Evolutionary conservation across 2,113 vertebrate genomes (phyloP).

Genomic region (Brienomyrus longianalis): DNA sequence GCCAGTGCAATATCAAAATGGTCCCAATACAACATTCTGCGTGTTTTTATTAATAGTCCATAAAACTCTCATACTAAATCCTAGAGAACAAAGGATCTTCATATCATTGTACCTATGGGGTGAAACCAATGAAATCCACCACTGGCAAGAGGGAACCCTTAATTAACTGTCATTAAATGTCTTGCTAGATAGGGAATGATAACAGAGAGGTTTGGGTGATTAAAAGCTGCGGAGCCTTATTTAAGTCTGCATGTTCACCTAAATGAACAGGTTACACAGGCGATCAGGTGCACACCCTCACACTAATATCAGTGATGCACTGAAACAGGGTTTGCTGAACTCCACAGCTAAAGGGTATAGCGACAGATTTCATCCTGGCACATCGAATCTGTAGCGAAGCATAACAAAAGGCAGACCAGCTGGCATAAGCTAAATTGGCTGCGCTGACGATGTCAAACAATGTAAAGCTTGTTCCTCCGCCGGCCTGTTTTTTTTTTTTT

Average conservation of each 20-base stretch:
- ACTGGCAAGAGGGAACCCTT: not conserved
- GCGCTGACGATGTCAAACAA: not conserved
- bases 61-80: not conserved
- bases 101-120: not conserved
- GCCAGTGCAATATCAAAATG: not conserved
- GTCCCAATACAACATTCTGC: not conserved
- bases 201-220: not conserved
- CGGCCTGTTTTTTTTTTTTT: not conserved
- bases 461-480: not conserved
- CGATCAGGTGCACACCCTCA: not conserved
- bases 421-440: not conserved
- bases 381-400: conserved; percentile 25
- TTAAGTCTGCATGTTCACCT: not conserved
- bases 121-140: not conserved
- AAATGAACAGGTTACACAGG: not conserved
- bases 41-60: not conserved
- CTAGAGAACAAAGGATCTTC: not conserved
- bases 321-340: conserved; percentile 26
- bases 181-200: not conserved
- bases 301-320: not conserved
- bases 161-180: not conserved
- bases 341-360: conserved; percentile 42
- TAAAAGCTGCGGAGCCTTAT: not conserved
- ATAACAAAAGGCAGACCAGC: conserved; percentile 21
- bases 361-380: conserved; percentile 39